Evolutionary conservation across 1,140 invertebrate species (phyloP).

Genomic region (Ceratina calcarata): DNA sequence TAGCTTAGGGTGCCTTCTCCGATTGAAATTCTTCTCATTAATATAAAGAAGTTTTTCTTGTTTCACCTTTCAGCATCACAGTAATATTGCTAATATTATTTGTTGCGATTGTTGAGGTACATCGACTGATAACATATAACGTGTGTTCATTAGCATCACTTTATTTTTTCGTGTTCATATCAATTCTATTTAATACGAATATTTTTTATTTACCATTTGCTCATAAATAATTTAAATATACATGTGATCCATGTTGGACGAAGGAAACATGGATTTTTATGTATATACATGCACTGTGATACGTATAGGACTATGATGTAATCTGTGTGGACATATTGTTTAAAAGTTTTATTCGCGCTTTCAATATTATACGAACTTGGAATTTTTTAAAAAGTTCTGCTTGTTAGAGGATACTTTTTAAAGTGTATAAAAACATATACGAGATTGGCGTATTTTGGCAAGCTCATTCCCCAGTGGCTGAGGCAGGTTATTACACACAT

Average conservation of each 20-base stretch:
- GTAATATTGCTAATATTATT: conserved; percentile 27
- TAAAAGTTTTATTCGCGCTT: conserved; percentile 8
- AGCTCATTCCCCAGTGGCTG: too few relatives aligned
- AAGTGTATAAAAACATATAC: neutral
- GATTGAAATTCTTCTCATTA: conserved; percentile 18
- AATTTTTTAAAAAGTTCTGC: conserved; percentile 13
- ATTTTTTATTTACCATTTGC: conserved; percentile 22
- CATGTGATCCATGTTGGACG: conserved; percentile 15
- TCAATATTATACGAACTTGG: conserved; percentile 2
- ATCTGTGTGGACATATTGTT: conserved; percentile 14
- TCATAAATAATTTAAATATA: conserved; percentile 1
- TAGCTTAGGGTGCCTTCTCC: conserved; percentile 49
- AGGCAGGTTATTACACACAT: too few relatives aligned
- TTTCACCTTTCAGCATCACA: conserved; percentile 40
- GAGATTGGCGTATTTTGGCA: neutral
- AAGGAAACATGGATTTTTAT: conserved; percentile 33
- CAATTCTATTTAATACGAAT: conserved; percentile 14
- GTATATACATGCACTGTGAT: conserved; percentile 53
- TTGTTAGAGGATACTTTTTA: neutral
- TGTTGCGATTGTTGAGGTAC: conserved; percentile 5
- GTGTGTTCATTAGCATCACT: conserved; percentile 22
- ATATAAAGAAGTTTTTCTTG: neutral
- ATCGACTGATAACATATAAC: conserved; percentile 23
- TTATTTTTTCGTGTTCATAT: conserved; percentile 34
- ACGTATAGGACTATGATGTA: conserved; percentile 57